These are phyloP conservation scores for Abrostola triplasia DNA, from an alignment of 2,888 invertebrate genomes.

Conservation along the genomic window DNA sequence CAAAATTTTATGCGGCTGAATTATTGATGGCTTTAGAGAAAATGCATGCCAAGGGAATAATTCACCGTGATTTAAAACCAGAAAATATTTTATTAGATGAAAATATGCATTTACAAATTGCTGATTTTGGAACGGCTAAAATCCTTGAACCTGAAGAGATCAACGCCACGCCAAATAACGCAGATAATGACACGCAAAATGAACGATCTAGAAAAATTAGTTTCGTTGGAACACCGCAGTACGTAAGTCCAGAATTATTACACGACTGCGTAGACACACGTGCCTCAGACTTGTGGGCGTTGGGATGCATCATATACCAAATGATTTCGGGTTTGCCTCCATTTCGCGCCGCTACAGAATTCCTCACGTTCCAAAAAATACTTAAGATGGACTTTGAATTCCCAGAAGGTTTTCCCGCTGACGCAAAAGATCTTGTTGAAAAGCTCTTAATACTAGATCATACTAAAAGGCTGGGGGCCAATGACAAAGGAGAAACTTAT, in stretches of 20 bases:
- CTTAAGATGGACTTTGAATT: conserved; percentile 96
- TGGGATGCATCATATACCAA: conserved; percentile 98
- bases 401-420: conserved; percentile 95
- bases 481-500: conserved; percentile 91
- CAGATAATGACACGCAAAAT: conserved; percentile 76
- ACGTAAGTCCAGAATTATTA: conserved; percentile 98
- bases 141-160: conserved; percentile 88
- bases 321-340: conserved; percentile 98
- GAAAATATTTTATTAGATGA: conserved; percentile 98
- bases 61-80: conserved; percentile 99
- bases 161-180: conserved; percentile 59
- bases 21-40: conserved; percentile 96
- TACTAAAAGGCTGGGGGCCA: conserved; percentile 93
- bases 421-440: conserved; percentile 96
- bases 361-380: conserved; percentile 98
- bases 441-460: conserved; percentile 95
- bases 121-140: conserved; percentile 99
- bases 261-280: conserved; percentile 92
- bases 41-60: conserved; percentile 95
- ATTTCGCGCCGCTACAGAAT: conserved; percentile 97
- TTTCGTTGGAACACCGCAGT: conserved; percentile 99
- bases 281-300: conserved; percentile 98
- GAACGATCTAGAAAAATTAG: conserved; percentile 91
- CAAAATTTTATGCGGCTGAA: conserved; percentile 98
- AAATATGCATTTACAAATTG: conserved; percentile 98